Evolutionary conservation across 2,888 invertebrate species (phyloP).

Genomic region (Orthosia incerta): DNA sequence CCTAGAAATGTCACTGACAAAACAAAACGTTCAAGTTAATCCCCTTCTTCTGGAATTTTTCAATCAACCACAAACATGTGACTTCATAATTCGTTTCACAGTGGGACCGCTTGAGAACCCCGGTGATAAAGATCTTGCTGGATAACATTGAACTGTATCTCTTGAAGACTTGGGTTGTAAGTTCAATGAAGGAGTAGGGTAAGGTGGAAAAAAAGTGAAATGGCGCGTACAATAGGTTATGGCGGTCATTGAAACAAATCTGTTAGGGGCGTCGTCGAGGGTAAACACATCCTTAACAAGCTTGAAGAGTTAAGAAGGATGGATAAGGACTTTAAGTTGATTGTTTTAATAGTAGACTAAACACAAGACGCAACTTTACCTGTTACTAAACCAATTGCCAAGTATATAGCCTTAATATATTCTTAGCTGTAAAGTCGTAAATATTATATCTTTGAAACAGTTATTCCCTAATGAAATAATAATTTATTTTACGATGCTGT

Average conservation of each 20-base stretch:
- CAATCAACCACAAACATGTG: conserved; percentile 85
- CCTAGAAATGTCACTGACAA: conserved; percentile 80
- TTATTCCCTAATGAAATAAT: conserved; percentile 36
- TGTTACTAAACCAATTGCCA: neutral
- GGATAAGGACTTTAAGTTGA: conserved; percentile 41
- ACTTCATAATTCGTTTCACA: conserved; percentile 84
- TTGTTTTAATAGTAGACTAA: neutral
- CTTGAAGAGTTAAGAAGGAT: conserved; percentile 65
- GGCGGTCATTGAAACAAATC: conserved; percentile 83
- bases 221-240: conserved; percentile 83
- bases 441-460: conserved; percentile 15
- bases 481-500: conserved; percentile 34
- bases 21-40: conserved; percentile 79
- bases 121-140: conserved; percentile 77
- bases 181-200: conserved; percentile 39
- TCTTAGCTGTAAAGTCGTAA: conserved; percentile 1
- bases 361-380: neutral
- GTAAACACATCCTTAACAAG: conserved; percentile 76
- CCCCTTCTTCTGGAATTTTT: conserved; percentile 85
- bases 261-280: conserved; percentile 77
- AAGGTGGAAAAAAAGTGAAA: conserved; percentile 79
- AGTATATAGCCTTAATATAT: conserved; percentile 1
- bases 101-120: conserved; percentile 75
- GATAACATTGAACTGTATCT: conserved; percentile 62
- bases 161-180: conserved; percentile 34